Evolutionary conservation across 1,140 invertebrate genomes (phyloP).

Genomic region (Drosophila arizonae): DNA sequence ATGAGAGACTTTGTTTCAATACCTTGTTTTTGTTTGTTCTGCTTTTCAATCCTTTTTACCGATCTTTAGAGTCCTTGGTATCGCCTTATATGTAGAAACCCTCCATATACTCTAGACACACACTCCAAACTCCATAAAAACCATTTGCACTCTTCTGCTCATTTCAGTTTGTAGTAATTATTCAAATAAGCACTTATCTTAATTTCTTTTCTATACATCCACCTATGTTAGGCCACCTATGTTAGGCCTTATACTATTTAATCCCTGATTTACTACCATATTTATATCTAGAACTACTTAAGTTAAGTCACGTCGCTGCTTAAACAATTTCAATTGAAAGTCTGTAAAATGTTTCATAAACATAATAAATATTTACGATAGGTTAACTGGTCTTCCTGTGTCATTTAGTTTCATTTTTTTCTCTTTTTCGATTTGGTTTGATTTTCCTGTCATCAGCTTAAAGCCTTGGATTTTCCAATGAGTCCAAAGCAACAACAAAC

Average conservation of each 20-base stretch:
- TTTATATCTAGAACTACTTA: constrained; percentile 34
- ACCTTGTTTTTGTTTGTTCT: constrained; percentile 42
- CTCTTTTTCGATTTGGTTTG: too few species aligned
- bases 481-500: constrained; percentile 30
- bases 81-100: constrained; percentile 75
- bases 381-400: constrained; percentile 53
- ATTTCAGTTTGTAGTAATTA: constrained; percentile 35
- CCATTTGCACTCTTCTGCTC: constrained; percentile 14
- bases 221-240: constrained; percentile 28
- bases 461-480: constrained; percentile 37
- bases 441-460: constrained; percentile 11
- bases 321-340: constrained; percentile 73
- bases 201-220: constrained; percentile 36
- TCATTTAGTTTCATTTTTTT: background rate
- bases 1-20: constrained; percentile 72
- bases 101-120: constrained; percentile 14
- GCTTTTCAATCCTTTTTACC: constrained; percentile 46
- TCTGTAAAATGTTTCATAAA: constrained; percentile 81
- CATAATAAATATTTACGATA: constrained; percentile 80
- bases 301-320: constrained; percentile 67
- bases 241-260: constrained; percentile 20
- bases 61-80: constrained; percentile 70
- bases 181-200: constrained; percentile 40
- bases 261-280: constrained; percentile 56
- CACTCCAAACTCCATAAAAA: constrained; percentile 2